Evolutionary conservation across 1,140 invertebrate species (phyloP), one percentile per base, ranked within the genome.

Genomic region (Drosophila carrolli): DNA sequence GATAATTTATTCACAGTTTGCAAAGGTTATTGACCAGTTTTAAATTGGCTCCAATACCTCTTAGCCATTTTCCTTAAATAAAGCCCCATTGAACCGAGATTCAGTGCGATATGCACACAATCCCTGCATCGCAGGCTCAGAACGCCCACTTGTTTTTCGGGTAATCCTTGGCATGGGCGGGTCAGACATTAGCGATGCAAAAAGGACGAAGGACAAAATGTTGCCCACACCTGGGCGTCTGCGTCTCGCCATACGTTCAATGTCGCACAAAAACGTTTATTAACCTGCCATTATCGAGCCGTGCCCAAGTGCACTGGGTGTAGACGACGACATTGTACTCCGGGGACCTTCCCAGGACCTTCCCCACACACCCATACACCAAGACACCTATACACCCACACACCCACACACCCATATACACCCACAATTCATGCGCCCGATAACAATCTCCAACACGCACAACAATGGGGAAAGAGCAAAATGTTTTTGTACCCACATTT

Each of bases 391-490:
- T 9, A 37, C 47, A 43, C 37, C 55, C 46, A 50, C 23, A 14
- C 7, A n/a, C 29, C 27, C 29, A 5, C 61, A 5, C 46, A 29
- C 23, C 67, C 37, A 47, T n/a, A 58, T 23, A 40, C 59, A 53
- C 75, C 58, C 59, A 76, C 66, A 79, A 88, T 79, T 86, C 75
- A 75, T 66, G 71, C 75, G 8, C 29, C 35, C 63, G 83, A 86
- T 86, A 76, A 63, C 70, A 88, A 86, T 86, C 83, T 79, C 63
- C 63, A 76, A 54, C 82, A 86, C 82, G 82, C 83, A 85, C 74
- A 56, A 83, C 75, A 83, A 76, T 58, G 54, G 53, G 41, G 19
- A 47, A 60, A 46, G 23, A 50, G 54, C 70, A 71, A 72, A 72
- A 72, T 60, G 38, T 32, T 56, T 50, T 58, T 62, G 53, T 62